These are phyloP conservation scores for Paramacrobiotus metropolitanus DNA, from an alignment of 1,140 invertebrate genomes.

Conservation along the genomic window DNA sequence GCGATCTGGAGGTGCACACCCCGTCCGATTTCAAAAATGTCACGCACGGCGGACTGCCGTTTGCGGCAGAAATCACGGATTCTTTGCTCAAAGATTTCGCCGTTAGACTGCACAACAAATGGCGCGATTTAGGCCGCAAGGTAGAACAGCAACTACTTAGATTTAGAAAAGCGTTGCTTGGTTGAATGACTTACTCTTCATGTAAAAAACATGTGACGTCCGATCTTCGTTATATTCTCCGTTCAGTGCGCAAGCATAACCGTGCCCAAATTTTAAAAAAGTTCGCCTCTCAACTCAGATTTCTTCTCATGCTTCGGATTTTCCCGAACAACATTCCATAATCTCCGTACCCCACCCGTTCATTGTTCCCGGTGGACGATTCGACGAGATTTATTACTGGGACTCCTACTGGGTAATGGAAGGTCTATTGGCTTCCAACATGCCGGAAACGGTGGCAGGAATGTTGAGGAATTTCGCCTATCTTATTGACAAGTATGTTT, in stretches of 20 bases:
- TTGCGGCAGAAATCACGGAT: background rate
- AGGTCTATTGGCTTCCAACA: constrained; percentile 56
- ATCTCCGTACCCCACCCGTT: constrained; percentile 69
- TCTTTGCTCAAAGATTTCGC: background rate
- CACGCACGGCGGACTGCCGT: background rate
- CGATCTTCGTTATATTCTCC: too few relatives aligned
- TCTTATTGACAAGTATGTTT: constrained; percentile 38
- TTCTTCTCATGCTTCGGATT: background rate
- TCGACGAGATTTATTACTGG: constrained; percentile 70
- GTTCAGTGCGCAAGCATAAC: too few relatives aligned
- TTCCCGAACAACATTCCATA: constrained; percentile 31
- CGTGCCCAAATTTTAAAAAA: too few relatives aligned
- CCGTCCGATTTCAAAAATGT: background rate
- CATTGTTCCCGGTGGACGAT: constrained; percentile 72
- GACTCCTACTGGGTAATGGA: constrained; percentile 81
- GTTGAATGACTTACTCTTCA: background rate
- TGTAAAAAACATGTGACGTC: background rate
- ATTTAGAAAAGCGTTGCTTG: background rate
- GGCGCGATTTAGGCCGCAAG: background rate
- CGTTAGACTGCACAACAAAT: background rate
- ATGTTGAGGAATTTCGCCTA: constrained; percentile 57
- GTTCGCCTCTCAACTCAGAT: too few relatives aligned
- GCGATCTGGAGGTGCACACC: background rate
- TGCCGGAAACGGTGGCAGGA: constrained; percentile 49
- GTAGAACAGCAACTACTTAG: background rate